Conservation (phyloP, 2,888 invertebrate genomes). For the Mesorhabditis spiculigera region DNA sequence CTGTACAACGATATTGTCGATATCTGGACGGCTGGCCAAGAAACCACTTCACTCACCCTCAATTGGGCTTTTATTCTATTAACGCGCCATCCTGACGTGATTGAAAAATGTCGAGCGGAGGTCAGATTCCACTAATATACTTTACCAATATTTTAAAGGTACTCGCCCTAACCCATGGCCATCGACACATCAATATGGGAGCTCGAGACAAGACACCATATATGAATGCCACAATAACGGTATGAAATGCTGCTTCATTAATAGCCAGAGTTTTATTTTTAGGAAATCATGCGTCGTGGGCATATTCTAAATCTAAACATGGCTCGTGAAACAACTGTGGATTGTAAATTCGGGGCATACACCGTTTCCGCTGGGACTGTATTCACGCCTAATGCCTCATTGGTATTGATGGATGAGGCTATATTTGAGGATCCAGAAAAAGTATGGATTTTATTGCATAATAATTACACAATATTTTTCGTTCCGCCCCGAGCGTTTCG, state of each 20-base stretch:
- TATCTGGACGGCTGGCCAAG: conserved; percentile 1
- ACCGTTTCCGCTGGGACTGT: not conserved
- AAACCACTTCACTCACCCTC: not conserved
- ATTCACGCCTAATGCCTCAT: not conserved
- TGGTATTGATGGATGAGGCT: not conserved
- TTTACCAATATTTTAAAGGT: not conserved
- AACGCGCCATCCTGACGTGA: not conserved
- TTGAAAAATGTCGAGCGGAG: not conserved
- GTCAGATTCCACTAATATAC: not conserved
- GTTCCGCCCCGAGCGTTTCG: conserved; percentile 5
- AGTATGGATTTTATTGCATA: not conserved
- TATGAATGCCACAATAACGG: conserved; percentile 1
- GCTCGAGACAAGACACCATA: not conserved
- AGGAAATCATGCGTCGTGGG: not conserved
- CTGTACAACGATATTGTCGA: not conserved
- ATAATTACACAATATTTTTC: not conserved
- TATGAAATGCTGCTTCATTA: not conserved
- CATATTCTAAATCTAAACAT: not conserved
- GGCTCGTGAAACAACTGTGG: not conserved
- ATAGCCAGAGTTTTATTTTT: not conserved
- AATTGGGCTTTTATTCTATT: conserved; percentile 4
- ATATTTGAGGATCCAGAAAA: not conserved
- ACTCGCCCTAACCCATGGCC: not conserved
- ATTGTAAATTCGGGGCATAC: not conserved
- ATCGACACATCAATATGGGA: not conserved